Evolutionary conservation across 2,888 invertebrate species (phyloP), one percentile per base, ranked within the genome.

Genomic region (Drosophila phalerata): DNA sequence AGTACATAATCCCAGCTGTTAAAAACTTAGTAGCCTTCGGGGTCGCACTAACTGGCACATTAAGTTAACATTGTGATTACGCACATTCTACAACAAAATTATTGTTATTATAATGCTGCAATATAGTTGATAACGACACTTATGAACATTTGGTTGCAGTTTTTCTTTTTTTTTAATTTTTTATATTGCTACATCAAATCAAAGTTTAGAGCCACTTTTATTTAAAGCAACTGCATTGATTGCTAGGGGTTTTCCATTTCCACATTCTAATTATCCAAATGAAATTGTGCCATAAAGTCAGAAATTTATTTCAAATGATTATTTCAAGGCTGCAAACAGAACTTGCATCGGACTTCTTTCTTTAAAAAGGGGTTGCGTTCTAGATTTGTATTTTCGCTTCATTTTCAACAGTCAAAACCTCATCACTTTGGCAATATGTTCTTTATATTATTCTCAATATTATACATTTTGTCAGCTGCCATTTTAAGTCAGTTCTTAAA

Each of bases 1-100:
- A 42, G 61, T 57, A 68, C 62, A 65, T 85, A 81, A 85, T 73
- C 73, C 55, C 28, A 51, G 79, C 63, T 64, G 63, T 82, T 82
- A 73, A 55, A 53, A 52, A 55, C 85, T 82, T 57, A 37, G 51
- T 63, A 60, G 19, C 52, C 32, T 11, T 37, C 13, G 43, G 51
- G 19, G 19, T 1, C 10, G n/a, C 9, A 28, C 30, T 13, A 28
- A 25, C 11, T 9, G 28, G 15, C 28, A 43, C 68, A 72, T 72
- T 38, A 77, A 77, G 56, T 72, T 72, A 61, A 56, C 77, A 72
- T 72, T 75, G 67, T 75, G 73, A 75, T 77, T 75, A 77, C 75
- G 22, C 49, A 68, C 73, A 75, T 75, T 77, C 57, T 64, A 37
- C 48, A 52, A 40, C 30, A 17, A 65, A 60, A 67, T 77, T 56